These are phyloP conservation scores for Coelopa pilipes DNA, from an alignment of 2,888 invertebrate species.

Conservation along the genomic window DNA sequence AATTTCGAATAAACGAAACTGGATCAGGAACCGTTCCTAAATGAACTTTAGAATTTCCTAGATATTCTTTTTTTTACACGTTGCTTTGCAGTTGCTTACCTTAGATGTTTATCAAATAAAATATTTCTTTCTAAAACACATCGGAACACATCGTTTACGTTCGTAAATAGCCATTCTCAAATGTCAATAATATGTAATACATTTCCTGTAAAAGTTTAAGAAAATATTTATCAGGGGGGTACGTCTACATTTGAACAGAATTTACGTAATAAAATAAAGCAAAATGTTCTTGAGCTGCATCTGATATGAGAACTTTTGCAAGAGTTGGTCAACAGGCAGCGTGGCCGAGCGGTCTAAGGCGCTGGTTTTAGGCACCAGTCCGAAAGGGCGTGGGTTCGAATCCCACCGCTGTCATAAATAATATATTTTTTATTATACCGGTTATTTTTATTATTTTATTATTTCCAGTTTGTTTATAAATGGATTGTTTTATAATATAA, in stretches of 20 bases:
- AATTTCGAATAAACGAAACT: too few species aligned
- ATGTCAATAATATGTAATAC: too few species aligned
- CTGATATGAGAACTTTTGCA: conserved; percentile 13
- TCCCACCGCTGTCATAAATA: conserved; percentile 67
- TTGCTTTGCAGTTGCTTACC: too few species aligned
- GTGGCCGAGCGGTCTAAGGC: conserved; percentile 69
- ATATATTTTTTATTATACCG: conserved; percentile 45
- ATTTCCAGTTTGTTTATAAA: background rate
- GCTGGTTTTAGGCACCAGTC: conserved; percentile 69
- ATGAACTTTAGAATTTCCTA: too few species aligned
- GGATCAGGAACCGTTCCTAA: too few species aligned
- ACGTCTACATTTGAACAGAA: background rate
- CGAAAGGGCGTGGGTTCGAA: conserved; percentile 69
- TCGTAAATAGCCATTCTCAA: too few species aligned
- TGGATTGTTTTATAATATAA: too few species aligned
- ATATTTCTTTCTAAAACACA: too few species aligned
- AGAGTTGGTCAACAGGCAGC: conserved; percentile 55
- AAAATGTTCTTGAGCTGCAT: background rate
- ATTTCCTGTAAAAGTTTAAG: background rate
- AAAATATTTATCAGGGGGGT: background rate
- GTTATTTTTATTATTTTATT: too few species aligned
- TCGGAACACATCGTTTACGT: too few species aligned
- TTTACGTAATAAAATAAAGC: background rate
- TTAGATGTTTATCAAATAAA: too few species aligned
- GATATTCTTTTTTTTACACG: too few species aligned